Base-by-base conservation (phyloP, 2,888 invertebrate genomes). In the Liposcelis brunnea region DNA sequence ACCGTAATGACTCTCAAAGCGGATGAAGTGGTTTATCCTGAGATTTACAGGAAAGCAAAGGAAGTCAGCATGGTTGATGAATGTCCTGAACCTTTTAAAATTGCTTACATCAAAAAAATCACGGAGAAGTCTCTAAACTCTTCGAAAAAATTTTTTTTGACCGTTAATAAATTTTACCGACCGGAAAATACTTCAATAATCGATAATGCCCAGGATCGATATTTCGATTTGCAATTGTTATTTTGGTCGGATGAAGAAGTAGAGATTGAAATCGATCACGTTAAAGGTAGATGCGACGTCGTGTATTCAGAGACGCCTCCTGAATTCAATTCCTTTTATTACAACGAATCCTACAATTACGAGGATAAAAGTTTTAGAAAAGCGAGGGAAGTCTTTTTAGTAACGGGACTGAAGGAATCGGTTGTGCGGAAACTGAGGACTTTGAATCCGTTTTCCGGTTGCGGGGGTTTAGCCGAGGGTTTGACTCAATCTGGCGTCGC, bases 1-100 rank as follows among this genome's bases (percentile, higher is more conserved):
- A 37, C 11, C 16, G 43, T 40, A 37, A 42, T 44, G 44, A 48
- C 43, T 45, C 36, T 49, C 8, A 34, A 69, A 51, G 69, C 76
- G 1, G 80, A 86, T 60, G 80, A 81, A 58, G 70, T 74, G n/a
- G 58, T 76, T 31, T 86, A 81, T 57, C 77, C 86, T 1, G 87
- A 89, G 60, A 77, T 75, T 54, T 86, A 85, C 59, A 68, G 86
- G 46, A 86, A 85, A 62, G 74, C 70, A 36, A 70, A 72, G 11
- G 78, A 78, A 50, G 61, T 62, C 48, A 70, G 68, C 50, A 60
- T 77, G 1, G 81, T 83, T 55, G 59, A 69, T 10, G 75, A 78
- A 49, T 79, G 80, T 0, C 77, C 80, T 0, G 75, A 81, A 50
- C 83, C 86, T 1, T 86, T 82, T 60, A 72, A 77, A 52, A 69